Conservation (phyloP, 2,888 invertebrate species). For the Protonemura montana region DNA sequence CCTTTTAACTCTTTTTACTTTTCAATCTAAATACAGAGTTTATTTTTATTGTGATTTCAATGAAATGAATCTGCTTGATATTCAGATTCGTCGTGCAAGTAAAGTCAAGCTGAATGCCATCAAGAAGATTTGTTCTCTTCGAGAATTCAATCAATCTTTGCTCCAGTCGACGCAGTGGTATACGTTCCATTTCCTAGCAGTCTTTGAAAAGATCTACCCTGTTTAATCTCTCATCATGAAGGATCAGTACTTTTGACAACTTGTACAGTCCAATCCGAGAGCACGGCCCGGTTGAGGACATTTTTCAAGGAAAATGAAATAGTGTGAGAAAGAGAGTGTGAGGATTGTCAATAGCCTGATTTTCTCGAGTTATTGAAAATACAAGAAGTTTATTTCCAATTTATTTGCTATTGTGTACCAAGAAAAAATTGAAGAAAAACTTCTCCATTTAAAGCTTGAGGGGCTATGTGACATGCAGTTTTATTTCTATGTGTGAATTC, state of each 20-base stretch:
- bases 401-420: conserved; percentile 23
- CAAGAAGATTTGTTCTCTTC: conserved; percentile 5
- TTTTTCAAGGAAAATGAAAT: background rate
- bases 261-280: background rate
- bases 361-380: conserved; percentile 48
- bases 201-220: background rate
- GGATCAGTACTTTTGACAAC: conserved; percentile 25
- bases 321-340: conserved; percentile 40
- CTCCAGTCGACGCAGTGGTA: background rate
- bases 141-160: background rate
- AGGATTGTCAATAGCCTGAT: conserved; percentile 48
- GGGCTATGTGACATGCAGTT: conserved; percentile 38
- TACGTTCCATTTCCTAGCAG: background rate
- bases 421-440: conserved; percentile 21
- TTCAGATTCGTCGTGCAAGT: background rate
- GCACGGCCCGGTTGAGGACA: background rate
- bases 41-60: background rate
- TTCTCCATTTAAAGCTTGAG: conserved; percentile 35
- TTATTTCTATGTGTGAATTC: conserved; percentile 28
- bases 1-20: background rate
- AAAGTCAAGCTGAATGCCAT: background rate
- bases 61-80: conserved; percentile 16
- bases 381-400: conserved; percentile 49
- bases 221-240: background rate
- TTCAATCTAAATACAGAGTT: conserved; percentile 1